phyloP scores from a whole-genome alignment of 2,888 invertebrate genomes.

The Petrolisthes cinctipes region DNA sequence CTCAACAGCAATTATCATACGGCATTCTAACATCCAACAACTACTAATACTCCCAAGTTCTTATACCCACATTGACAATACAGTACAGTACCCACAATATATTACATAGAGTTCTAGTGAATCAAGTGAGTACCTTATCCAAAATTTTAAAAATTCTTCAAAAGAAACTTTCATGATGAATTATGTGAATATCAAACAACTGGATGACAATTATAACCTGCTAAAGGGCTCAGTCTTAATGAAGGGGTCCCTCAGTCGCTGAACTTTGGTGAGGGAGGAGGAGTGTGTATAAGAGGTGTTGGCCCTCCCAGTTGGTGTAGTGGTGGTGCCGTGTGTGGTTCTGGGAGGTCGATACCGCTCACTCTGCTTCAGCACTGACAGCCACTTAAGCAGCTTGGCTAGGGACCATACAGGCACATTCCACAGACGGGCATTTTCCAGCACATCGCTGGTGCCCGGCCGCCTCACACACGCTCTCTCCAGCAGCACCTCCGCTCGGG shows the following conservation, averaged over 20 bases:
- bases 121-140: too few species aligned
- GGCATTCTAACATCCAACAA: too few species aligned
- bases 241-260: constrained; percentile 49
- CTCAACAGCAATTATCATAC: too few species aligned
- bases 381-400: constrained; percentile 56
- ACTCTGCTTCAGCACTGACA: constrained; percentile 49
- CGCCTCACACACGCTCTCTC: constrained; percentile 58
- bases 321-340: constrained; percentile 31
- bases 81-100: too few species aligned
- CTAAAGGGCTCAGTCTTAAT: constrained; percentile 60
- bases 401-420: constrained; percentile 62
- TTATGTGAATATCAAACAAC: too few species aligned
- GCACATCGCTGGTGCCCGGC: constrained; percentile 58
- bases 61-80: too few species aligned
- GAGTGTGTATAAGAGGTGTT: not conserved
- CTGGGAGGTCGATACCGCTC: constrained; percentile 44
- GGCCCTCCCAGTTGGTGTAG: not conserved
- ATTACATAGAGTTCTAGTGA: too few species aligned
- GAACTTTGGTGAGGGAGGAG: constrained; percentile 47
- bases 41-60: too few species aligned
- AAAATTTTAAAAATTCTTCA: too few species aligned
- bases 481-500: constrained; percentile 57
- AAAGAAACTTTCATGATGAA: too few species aligned
- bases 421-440: constrained; percentile 61
- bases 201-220: constrained; percentile 33